These are phyloP conservation scores for Pachymerium ferrugineum DNA, from an alignment of 2,888 invertebrate species.

Conservation along the genomic window DNA sequence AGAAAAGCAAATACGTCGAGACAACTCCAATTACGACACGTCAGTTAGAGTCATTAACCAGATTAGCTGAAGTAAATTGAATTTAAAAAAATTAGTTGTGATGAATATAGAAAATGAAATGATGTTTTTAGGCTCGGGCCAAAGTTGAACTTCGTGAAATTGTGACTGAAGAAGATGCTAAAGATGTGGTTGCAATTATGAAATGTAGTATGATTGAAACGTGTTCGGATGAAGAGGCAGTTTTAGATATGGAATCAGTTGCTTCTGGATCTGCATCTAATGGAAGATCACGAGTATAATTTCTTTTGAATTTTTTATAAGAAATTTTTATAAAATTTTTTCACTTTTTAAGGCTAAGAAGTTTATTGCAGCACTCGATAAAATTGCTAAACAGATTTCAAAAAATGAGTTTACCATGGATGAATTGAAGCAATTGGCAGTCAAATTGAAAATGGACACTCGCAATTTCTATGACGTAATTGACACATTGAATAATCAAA, in stretches of 20 bases:
- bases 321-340: no score
- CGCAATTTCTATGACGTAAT: constrained; percentile 60
- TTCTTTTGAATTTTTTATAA: no score
- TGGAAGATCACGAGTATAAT: no score
- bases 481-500: constrained; percentile 74
- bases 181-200: constrained; percentile 78
- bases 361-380: constrained; percentile 64
- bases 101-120: neutral
- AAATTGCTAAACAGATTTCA: constrained; percentile 59
- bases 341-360: constrained; percentile 59
- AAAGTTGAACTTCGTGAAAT: constrained; percentile 75
- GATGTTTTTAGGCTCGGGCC: constrained; percentile 63
- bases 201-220: constrained; percentile 72
- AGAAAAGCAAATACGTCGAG: constrained; percentile 58
- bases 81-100: neutral
- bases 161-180: constrained; percentile 72
- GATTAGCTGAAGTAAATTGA: constrained; percentile 57
- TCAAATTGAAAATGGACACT: constrained; percentile 43
- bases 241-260: no score
- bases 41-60: constrained; percentile 80
- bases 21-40: constrained; percentile 78
- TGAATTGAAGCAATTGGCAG: constrained; percentile 69
- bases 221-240: constrained; percentile 65
- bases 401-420: constrained; percentile 67
- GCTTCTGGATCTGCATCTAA: no score